Base-by-base conservation (phyloP, 2,113 vertebrate species). In the Beaufortia kweichowensis region DNA sequence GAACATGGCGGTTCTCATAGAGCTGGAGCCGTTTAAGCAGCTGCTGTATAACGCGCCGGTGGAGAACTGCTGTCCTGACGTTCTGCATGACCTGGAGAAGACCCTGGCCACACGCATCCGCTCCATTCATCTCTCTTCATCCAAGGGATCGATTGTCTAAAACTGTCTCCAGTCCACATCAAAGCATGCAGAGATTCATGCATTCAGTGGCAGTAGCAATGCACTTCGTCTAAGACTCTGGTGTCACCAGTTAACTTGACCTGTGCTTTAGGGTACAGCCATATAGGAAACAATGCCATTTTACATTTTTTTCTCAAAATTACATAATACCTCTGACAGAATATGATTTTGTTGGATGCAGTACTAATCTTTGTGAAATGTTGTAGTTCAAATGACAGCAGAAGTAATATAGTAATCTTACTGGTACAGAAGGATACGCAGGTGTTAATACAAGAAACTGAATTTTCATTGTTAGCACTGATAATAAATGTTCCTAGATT, bases 91-190 rank as follows among this genome's bases (percentile, higher is more conserved):
- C 89, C 93, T 99, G 84, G 95, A 99, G 93, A 97, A 93, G 90
- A 96, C 95, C 65, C 93, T 99, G 75, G 95, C 93, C 81, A 86
- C 90, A 76, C 93, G 97, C 83, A 97, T 99, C 90, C 96, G 96
- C 83, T 99, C 97, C 73, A 99, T 98, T 85, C 96, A 98, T 87
- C 93, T 99, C 86, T 98, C 97, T 17, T 96, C 96, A 80, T 98
- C 96, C 80, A 99, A 98, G 87, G 97, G 97, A 75, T 98, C 97
- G 43, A 67, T 98, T 31, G 97, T 98, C 83, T 99, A 93, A 97
- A 43, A 64, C 81, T 63, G 48, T 26, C 31, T 19, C 15, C n/a
- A 14, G 53, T 10, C 75, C 19, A 31, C 33, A 28, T 56, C 41
- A 29, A 72, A 78, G 64, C 72, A 48, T 64, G 67, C 33, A 23